A percentile compares a stretch with the other conserved stretches of the same genome.
These are phyloP conservation scores for Neelides sp. DNA, from an alignment of 1,140 invertebrate genomes.

Conservation along the genomic window DNA sequence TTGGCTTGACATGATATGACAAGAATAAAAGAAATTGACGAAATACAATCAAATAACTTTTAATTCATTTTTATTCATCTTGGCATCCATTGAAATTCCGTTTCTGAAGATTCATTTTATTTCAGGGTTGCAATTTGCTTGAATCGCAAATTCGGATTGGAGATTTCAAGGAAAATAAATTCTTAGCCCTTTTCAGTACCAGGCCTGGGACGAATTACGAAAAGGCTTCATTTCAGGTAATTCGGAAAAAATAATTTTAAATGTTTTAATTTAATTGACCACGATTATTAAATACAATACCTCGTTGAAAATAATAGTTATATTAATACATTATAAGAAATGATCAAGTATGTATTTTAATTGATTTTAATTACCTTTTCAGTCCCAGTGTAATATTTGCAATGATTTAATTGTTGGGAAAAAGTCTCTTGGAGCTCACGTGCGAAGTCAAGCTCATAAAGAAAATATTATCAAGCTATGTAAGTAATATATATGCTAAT, in stretches of 20 bases:
- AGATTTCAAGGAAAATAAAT: not conserved
- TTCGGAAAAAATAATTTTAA: constrained; percentile 3
- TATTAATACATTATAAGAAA: not conserved
- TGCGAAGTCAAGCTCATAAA: constrained; percentile 13
- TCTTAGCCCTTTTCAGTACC: not conserved
- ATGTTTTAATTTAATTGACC: no score
- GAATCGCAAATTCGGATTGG: constrained; percentile 7
- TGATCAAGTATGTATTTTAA: not conserved
- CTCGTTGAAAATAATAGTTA: no score
- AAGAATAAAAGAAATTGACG: not conserved
- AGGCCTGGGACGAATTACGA: constrained; percentile 15
- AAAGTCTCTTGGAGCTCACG: constrained; percentile 12
- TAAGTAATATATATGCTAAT: constrained; percentile 11
- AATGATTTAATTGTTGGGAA: constrained; percentile 12
- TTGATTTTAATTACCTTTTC: constrained; percentile 1
- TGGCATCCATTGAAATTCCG: no score
- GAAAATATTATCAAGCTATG: constrained; percentile 17
- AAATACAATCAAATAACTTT: constrained; percentile 1
- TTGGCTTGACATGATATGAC: not conserved
- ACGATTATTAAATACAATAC: no score
- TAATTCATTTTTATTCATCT: no score
- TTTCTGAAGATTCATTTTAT: no score
- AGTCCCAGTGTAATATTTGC: constrained; percentile 24
- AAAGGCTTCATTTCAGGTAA: constrained; percentile 24
- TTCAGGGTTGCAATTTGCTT: constrained; percentile 18